These are phyloP conservation scores for Drosophila anomelani DNA, from an alignment of 2,888 invertebrate species.

Conservation along the genomic window DNA sequence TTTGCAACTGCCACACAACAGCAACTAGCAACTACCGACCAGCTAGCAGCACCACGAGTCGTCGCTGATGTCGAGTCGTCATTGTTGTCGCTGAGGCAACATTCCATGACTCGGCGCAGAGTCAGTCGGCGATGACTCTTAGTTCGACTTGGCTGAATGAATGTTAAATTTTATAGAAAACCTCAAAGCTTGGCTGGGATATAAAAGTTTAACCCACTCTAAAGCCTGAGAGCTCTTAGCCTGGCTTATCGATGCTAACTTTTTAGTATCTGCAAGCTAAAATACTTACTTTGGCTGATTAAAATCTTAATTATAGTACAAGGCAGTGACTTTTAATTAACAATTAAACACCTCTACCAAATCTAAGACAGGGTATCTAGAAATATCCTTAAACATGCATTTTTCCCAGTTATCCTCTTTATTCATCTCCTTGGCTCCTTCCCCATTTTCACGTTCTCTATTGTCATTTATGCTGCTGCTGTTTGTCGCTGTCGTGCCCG, in stretches of 20 bases:
- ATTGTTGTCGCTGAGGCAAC: conserved; percentile 28
- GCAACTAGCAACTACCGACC: conserved; percentile 17
- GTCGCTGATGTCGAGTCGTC: conserved; percentile 34
- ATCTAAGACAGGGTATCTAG: not conserved
- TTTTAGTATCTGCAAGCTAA: not conserved
- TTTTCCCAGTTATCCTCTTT: not conserved
- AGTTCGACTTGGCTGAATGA: not conserved
- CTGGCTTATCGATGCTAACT: not conserved
- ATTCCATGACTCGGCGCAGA: not conserved
- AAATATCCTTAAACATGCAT: not conserved
- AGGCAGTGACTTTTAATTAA: too few species aligned
- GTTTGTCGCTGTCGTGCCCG: conserved; percentile 58
- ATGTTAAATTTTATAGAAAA: not conserved
- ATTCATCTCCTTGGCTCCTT: conserved; percentile 11
- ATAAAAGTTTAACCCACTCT: not conserved
- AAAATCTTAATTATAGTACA: not conserved
- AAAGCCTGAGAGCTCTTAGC: not conserved
- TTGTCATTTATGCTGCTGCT: conserved; percentile 55
- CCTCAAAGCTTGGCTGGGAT: not conserved
- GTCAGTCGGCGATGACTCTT: conserved; percentile 16
- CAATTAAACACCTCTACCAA: not conserved
- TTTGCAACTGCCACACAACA: conserved; percentile 70
- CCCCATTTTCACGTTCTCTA: conserved; percentile 4
- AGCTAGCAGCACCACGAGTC: conserved; percentile 28
- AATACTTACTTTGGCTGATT: not conserved